A percentile compares a stretch with the other conserved stretches of the same genome.
These are phyloP conservation scores for Embiotoca jacksoni DNA, from an alignment of 2,113 vertebrate genomes.

Conservation along the genomic window DNA sequence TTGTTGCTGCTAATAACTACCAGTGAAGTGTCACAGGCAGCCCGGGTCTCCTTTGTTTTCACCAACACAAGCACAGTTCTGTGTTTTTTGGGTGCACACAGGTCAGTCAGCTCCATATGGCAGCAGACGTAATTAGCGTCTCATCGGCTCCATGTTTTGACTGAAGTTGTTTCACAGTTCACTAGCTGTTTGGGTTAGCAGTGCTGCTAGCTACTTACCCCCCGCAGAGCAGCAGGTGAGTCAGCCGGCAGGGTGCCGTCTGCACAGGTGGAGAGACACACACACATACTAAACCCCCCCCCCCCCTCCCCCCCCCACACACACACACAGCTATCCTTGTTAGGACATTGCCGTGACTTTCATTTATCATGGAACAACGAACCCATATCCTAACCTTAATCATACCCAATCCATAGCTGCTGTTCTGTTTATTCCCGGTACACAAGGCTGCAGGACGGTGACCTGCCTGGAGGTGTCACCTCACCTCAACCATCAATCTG, in stretches of 20 bases:
- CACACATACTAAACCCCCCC: too few species aligned
- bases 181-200: slow-evolving; percentile 76
- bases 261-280: slow-evolving; percentile 58
- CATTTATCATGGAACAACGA: too few species aligned
- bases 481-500: not conserved
- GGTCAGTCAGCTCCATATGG: slow-evolving; percentile 81
- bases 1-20: slow-evolving; percentile 29
- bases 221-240: slow-evolving; percentile 71
- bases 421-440: too few species aligned
- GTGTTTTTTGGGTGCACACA: slow-evolving; percentile 58
- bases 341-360: too few species aligned
- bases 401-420: too few species aligned
- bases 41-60: slow-evolving; percentile 10
- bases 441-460: not conserved
- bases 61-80: slow-evolving; percentile 53
- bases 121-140: slow-evolving; percentile 77
- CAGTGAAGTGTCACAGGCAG: slow-evolving; percentile 7
- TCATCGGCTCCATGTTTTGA: slow-evolving; percentile 83
- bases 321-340: too few species aligned
- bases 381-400: too few species aligned
- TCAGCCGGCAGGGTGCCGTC: slow-evolving; percentile 55
- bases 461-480: slow-evolving; percentile 21
- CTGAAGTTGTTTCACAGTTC: slow-evolving; percentile 84
- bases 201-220: slow-evolving; percentile 68
- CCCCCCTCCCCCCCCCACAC: too few species aligned